Percentiles rank a stretch among this genome's conserved stretches.
phyloP scores from a whole-genome alignment of 2,797 vertebrate species.

The Vireo griseus region DNA sequence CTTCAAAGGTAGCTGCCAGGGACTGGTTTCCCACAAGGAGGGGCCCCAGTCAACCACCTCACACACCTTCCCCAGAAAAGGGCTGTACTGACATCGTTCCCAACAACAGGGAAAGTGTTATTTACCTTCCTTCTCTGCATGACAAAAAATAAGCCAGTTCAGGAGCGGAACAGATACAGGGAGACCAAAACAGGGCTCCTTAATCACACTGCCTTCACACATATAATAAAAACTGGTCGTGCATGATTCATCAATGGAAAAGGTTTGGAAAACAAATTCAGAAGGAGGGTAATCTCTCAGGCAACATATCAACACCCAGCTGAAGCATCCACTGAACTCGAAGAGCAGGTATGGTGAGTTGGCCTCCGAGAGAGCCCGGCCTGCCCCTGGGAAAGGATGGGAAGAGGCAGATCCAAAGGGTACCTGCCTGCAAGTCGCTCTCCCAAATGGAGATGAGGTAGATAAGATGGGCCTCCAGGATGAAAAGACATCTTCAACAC shows the following conservation, averaged over 20 bases:
- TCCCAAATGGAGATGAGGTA: not conserved
- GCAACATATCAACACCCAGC: conserved; percentile 67
- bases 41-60: not conserved
- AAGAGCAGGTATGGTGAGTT: conserved; percentile 70
- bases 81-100: not conserved
- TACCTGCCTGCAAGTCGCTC: not conserved
- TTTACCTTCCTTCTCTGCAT: not conserved
- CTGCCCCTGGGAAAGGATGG: conserved; percentile 49
- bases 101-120: not conserved
- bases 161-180: not conserved
- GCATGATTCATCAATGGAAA: conserved; percentile 68
- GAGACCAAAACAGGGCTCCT: not conserved
- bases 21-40: conserved; percentile 14
- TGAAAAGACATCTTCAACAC: not conserved
- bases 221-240: conserved; percentile 61
- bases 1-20: conserved; percentile 40
- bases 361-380: not conserved
- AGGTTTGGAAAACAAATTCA: conserved; percentile 63
- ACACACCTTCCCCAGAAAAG: not conserved
- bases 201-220: conserved; percentile 28
- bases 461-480: not conserved
- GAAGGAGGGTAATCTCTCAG: conserved; percentile 61
- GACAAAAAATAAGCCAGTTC: not conserved
- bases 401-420: conserved; percentile 22
- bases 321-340: conserved; percentile 71